Percentiles rank a stretch among this genome's conserved stretches.
Conservation (phyloP, 2,888 invertebrate species). For the Drosophila histrio region DNA sequence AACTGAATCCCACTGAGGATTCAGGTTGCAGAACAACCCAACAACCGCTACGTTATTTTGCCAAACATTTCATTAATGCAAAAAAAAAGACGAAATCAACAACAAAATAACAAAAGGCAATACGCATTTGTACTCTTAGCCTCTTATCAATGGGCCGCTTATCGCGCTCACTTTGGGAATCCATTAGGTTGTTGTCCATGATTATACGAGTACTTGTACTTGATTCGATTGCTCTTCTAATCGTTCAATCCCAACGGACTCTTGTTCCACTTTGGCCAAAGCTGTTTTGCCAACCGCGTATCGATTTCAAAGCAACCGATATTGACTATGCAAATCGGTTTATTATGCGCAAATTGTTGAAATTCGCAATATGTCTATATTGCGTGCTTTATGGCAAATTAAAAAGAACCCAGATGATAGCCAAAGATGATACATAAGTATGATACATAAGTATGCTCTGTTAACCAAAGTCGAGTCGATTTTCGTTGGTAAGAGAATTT, state of each 20-base stretch:
- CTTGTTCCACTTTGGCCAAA: slow-evolving; percentile 14
- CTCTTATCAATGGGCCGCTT: slow-evolving; percentile 58
- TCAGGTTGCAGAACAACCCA: slow-evolving; percentile 57
- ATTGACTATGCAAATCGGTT: slow-evolving; percentile 47
- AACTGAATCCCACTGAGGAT: slow-evolving; percentile 15
- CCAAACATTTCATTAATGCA: slow-evolving; percentile 54
- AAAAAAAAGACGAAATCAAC: slow-evolving; percentile 31
- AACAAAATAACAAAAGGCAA: slow-evolving; percentile 23
- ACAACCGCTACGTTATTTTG: slow-evolving; percentile 31
- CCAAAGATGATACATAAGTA: too few species aligned
- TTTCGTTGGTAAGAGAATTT: too few species aligned
- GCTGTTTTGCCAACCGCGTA: slow-evolving; percentile 43
- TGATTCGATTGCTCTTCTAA: slow-evolving; percentile 63
- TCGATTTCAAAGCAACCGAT: slow-evolving; percentile 52
- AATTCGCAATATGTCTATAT: slow-evolving; percentile 14
- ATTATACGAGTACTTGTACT: slow-evolving; percentile 16
- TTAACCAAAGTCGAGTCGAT: not conserved
- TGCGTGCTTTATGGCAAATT: not conserved
- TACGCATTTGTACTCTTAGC: slow-evolving; percentile 25
- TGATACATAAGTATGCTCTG: not conserved
- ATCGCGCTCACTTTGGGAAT: slow-evolving; percentile 52
- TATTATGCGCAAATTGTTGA: slow-evolving; percentile 37
- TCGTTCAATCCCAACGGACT: slow-evolving; percentile 64
- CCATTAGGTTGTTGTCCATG: slow-evolving; percentile 56
- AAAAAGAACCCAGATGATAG: not conserved